These are phyloP conservation scores for Drosophila littoralis DNA, from an alignment of 1,140 invertebrate genomes.

Conservation along the genomic window DNA sequence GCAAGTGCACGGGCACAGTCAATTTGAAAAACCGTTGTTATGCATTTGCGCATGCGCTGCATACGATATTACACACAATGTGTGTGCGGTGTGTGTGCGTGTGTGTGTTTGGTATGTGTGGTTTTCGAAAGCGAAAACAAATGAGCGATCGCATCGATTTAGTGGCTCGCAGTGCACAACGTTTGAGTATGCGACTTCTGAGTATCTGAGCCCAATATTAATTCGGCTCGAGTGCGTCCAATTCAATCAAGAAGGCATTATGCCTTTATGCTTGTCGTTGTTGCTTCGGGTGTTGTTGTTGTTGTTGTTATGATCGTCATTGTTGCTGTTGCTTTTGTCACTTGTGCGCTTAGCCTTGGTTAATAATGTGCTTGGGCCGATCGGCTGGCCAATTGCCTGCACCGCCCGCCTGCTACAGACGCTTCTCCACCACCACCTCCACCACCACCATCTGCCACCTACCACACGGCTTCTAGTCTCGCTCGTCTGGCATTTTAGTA, in stretches of 20 bases:
- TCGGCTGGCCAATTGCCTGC: conserved; percentile 9
- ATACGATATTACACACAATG: conserved; percentile 66
- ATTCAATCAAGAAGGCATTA: conserved; percentile 83
- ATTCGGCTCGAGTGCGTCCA: conserved; percentile 66
- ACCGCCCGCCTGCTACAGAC: background rate
- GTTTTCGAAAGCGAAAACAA: conserved; percentile 75
- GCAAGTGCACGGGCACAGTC: conserved; percentile 51
- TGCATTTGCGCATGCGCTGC: conserved; percentile 79
- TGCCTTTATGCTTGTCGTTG: conserved; percentile 39
- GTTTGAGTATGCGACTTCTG: conserved; percentile 70
- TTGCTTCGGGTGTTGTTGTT: conserved; percentile 6
- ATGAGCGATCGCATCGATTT: conserved; percentile 58
- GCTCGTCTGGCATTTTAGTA: conserved; percentile 58
- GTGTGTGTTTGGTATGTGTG: conserved; percentile 21
- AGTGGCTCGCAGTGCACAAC: conserved; percentile 42
- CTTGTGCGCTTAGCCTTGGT: conserved; percentile 64
- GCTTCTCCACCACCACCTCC: background rate
- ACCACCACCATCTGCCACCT: conserved; percentile 3
- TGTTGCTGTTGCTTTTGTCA: conserved; percentile 58
- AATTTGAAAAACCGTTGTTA: conserved; percentile 81
- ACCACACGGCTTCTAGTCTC: conserved; percentile 66
- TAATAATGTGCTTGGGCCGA: conserved; percentile 37
- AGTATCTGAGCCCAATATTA: conserved; percentile 78
- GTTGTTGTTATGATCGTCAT: conserved; percentile 22
- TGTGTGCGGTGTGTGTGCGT: conserved; percentile 12